Evolutionary conservation across 2,797 vertebrate genomes (phyloP).

Genomic region (Gymnoscopelus braueri): DNA sequence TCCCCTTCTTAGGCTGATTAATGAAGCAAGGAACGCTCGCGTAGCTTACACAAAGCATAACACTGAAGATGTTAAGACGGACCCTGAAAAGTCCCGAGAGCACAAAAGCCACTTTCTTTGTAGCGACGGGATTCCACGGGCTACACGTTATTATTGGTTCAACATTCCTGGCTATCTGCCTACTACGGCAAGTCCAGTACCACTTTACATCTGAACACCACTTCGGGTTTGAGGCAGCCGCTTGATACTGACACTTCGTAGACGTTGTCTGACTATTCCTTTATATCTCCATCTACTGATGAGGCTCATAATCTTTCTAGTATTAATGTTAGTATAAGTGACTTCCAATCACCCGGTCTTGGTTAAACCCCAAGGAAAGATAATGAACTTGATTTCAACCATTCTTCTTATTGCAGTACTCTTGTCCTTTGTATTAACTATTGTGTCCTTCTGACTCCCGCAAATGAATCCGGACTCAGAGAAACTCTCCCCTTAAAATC

Average conservation of each 20-base stretch:
- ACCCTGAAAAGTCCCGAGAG: constrained; percentile 44
- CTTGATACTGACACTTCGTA: constrained; percentile 67
- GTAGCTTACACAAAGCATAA: constrained; percentile 70
- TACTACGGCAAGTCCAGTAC: constrained; percentile 35
- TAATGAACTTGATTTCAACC: constrained; percentile 40
- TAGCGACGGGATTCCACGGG: constrained; percentile 63
- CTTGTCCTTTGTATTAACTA: accelerated
- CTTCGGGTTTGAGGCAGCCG: constrained; percentile 58
- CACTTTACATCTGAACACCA: constrained; percentile 54
- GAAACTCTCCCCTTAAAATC: constrained; percentile 53
- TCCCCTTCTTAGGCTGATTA: too few relatives aligned
- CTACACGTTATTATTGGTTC: constrained; percentile 57
- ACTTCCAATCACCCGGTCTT: constrained; percentile 69
- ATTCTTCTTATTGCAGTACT: accelerated
- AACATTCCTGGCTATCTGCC: accelerated
- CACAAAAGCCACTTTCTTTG: constrained; percentile 71
- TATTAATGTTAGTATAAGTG: constrained; percentile 47
- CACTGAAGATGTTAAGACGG: constrained; percentile 69
- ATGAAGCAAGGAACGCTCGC: too few relatives aligned
- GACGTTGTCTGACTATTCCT: constrained; percentile 61
- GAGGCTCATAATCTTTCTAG: constrained; percentile 73
- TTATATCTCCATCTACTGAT: constrained; percentile 70
- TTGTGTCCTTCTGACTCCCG: background rate
- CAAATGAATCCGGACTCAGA: constrained; percentile 8
- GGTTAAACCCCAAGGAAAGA: constrained; percentile 64